Evolutionary conservation across 2,113 vertebrate genomes (phyloP), one percentile per base, ranked within the genome.

Genomic region (Lanius collurio): DNA sequence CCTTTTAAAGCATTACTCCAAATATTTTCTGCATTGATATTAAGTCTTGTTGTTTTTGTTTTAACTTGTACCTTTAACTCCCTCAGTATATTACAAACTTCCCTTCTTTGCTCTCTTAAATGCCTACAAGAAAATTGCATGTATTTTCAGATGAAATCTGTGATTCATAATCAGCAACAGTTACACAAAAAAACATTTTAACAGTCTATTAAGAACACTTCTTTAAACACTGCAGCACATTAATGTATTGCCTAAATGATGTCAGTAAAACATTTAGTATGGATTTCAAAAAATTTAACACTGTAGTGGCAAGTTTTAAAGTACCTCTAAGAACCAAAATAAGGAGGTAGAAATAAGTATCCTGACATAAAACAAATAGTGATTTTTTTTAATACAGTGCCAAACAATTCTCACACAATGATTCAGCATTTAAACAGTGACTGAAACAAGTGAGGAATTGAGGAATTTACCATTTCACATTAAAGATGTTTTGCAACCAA

Each of bases 1-100:
- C 97, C 97, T 78, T 97, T 96, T 92, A 99, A 92, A 67, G 98
- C 98, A 50, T 98, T 98, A 27, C 88, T 95, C 97, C 99, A 98
- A 78, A 98, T 97, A 83, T 95, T 94, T 37, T 97, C 97, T 81
- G 95, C 86, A 30, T 95, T 96, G 96, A 99, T 98, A 89, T 96
- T 97, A 96, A 99, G 94, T 76, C 71, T 97, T 94, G 97, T 95
- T 83, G 95, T 55, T 95, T 97, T 98, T 65, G 76, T 96, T 95
- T 93, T 97, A 93, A 99, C 92, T 95, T 98, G 98, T 69, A 89
- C 93, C 64, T 97, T 98, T 97, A 99, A 96, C 73, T 98, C 98
- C 85, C 94, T 97, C 73, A 99, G 91, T 96, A 99, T 95, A 77
- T 97, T 97, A 74, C 95, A 92, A 89, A 94, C 95, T 67, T 98